Base-by-base conservation (phyloP, 2,113 vertebrate species). In the Leptosomus discolor region DNA sequence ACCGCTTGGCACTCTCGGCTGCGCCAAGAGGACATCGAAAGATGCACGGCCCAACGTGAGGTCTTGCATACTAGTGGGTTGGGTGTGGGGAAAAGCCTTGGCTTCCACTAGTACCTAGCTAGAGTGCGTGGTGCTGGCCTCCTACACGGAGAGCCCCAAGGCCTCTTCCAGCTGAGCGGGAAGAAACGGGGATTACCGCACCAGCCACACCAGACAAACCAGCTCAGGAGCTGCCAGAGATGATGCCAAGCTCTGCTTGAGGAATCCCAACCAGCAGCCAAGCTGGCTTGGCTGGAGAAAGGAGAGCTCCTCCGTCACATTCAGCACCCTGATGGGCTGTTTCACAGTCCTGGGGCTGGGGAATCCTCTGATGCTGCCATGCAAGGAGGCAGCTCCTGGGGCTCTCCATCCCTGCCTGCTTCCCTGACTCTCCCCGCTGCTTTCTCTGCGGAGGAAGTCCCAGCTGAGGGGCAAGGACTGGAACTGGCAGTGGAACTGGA, bases 151-250 rank as follows among this genome's bases (percentile, higher is more conserved):
- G 70, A 82, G 77, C 73, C 56, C 34, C 46, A 56, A 45, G 51
- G 92, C 64, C 36, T 75, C 86, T 64, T 74, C 30, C 30, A 60
- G 48, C 60, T 34, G 14, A 86, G 64, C 2, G 39, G 58, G 82
- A 80, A 89, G 75, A 73, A 91, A 60, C 1, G 10, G 51, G 54
- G 65, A 81, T 71, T 51, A 57, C 83, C 4, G 2, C 86, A 94
- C 94, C 69, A 75, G 94, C 82, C 3, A 0, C 68, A 93, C 88
- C 80, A 94, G 96, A 93, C 56, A 73, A 96, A 97, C 94, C 85
- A 96, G 95, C 79, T 93, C 71, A 43, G 73, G 76, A 88, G 77
- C 37, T 95, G 96, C 85, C 82, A 85, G 67, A 74, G 82, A 83
- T 1, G 27, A 69, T 88, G 94, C 96, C 95, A 95, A 88, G 71